Evolutionary conservation across 2,113 vertebrate genomes (phyloP).

Genomic region (Chaetorhynchus papuensis): DNA sequence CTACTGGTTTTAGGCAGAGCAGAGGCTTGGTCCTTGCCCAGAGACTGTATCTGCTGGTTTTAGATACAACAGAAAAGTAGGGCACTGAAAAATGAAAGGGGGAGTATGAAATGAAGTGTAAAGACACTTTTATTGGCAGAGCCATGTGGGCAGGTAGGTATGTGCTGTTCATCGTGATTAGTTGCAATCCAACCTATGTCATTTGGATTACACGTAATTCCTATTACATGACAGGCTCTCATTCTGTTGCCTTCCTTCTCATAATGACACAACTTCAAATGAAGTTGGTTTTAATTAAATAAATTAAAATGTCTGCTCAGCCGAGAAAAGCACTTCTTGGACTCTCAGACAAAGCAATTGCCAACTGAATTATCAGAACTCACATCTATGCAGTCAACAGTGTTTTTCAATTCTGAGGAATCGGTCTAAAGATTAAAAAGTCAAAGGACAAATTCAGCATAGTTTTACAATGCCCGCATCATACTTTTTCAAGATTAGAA

Average conservation of each 20-base stretch:
- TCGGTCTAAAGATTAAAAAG: conserved; percentile 1
- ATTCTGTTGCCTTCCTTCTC: neutral
- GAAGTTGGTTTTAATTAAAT: neutral
- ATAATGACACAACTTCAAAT: neutral
- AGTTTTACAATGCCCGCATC: neutral
- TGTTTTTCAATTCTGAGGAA: neutral
- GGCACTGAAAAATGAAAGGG: neutral
- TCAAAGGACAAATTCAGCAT: neutral
- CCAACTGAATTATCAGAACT: neutral
- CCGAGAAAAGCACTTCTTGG: neutral
- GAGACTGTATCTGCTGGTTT: neutral
- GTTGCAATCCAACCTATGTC: neutral
- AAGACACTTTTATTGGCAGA: neutral
- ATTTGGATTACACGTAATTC: neutral
- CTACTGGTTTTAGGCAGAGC: neutral
- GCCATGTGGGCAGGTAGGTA: neutral
- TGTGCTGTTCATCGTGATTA: neutral
- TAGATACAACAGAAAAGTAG: neutral
- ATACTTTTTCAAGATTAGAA: neutral
- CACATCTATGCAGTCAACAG: neutral
- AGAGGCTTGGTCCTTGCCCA: neutral
- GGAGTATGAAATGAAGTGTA: neutral
- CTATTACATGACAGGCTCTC: neutral
- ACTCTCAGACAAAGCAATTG: neutral
- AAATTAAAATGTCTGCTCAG: neutral